A percentile compares a stretch with the other conserved stretches of the same genome.
Evolutionary conservation across 2,113 vertebrate species (phyloP).

Genomic region (Eira barbara): DNA sequence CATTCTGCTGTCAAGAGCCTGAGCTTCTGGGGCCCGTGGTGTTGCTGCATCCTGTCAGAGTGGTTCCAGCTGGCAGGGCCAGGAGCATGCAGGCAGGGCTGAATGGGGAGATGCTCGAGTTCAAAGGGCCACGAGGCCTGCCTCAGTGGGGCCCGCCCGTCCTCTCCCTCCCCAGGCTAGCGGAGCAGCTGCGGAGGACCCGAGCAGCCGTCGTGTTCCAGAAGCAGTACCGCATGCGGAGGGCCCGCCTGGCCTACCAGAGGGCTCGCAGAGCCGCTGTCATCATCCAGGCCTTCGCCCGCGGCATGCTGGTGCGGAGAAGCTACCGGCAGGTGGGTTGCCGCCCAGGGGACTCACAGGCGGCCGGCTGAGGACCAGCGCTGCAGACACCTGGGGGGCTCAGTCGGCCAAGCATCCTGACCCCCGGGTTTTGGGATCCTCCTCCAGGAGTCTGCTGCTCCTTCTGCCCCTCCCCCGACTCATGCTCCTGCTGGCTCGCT

Average conservation of each 20-base stretch:
- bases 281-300: slow-evolving; percentile 91
- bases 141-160: accelerated
- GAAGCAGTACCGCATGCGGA: slow-evolving; percentile 92
- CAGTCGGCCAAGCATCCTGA: neutral
- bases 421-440: neutral
- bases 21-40: accelerated
- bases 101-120: accelerated
- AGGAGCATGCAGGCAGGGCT: neutral
- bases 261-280: slow-evolving; percentile 78
- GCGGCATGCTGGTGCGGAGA: slow-evolving; percentile 90
- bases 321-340: slow-evolving; percentile 88
- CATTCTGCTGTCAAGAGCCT: neutral
- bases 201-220: slow-evolving; percentile 89
- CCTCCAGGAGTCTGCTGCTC: neutral
- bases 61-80: neutral
- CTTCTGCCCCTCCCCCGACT: neutral
- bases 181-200: slow-evolving; percentile 85
- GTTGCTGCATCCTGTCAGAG: accelerated
- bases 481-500: neutral
- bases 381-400: too few species aligned
- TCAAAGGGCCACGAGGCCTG: accelerated
- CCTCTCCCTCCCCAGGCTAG: slow-evolving; percentile 79
- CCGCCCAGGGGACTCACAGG: accelerated
- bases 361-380: accelerated
- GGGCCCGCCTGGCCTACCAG: slow-evolving; percentile 82